Base-by-base conservation (phyloP, 2,888 invertebrate species). In the Drosophila maculinotata region DNA sequence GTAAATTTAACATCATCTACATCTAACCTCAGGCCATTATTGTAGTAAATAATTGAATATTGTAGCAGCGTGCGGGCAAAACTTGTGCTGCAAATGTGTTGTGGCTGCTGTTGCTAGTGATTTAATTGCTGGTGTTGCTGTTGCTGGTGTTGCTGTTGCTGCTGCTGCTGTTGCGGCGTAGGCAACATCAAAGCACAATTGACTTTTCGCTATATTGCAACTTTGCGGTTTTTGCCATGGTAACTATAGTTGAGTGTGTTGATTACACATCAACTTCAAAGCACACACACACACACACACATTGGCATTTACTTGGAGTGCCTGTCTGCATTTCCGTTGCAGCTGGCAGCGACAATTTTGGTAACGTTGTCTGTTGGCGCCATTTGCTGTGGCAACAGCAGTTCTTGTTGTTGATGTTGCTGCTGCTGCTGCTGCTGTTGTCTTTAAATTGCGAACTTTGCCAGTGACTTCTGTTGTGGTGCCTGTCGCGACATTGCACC, bases 41-140 rank as follows among this genome's bases (percentile, higher is more conserved):
- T 84, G 66, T 62, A 69, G 70, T 80, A 81, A 84, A 84, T 81
- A 84, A 81, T 80, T 80, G 76, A 84, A 80, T 72, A 83, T 79
- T 78, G 79, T 72, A 80, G 60, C 77, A 78, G 65, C 67, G 63
- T 76, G 64, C 45, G 57, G 47, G 51, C 38, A 45, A 57, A 74
- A 60, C 67, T 79, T 76, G 58, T 69, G 42, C 56, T 51, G 65
- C 56, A 66, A 65, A 63, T 79, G 59, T 64, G 65, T 49, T 81
- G 78, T 31, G 83, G 79, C 73, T 82, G 59, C 71, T 42, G 49
- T 52, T 62, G 23, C 38, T 30, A n/a, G 31, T 63, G 52, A 54
- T 47, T 58, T 48, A 42, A 45, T 39, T 57, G 68, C 10, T 65
- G 53, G 14, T 66, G 38, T 20, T 64, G 47, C 25, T 52, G 20